Base-by-base conservation (phyloP, 2,797 vertebrate genomes). In the Catharus ustulatus region DNA sequence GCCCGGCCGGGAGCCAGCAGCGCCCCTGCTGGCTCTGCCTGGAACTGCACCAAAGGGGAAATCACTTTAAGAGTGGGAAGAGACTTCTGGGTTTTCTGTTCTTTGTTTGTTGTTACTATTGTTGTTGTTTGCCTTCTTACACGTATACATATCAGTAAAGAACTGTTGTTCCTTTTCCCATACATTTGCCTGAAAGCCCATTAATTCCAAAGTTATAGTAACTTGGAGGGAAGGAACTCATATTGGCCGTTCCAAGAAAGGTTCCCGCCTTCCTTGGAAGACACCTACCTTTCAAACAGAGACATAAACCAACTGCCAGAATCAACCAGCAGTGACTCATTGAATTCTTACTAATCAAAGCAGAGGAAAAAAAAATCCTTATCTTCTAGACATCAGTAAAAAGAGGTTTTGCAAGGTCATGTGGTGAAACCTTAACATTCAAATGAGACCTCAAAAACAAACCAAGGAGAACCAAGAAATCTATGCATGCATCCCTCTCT, bases 261-360 rank as follows among this genome's bases (percentile, higher is more conserved):
- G 19, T 13, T 54, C 19, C 34, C 0, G 0, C 16, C 59, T 55
- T 83, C 59, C 11, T 48, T 17, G 16, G 80, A 24, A 21, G 30
- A 64, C 24, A 24, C 16, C 16, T 11, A 1, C 34, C 36, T 34
- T 57, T 84, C 26, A 42, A n/a, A 62, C 7, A 22, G 62, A 48
- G 59, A 30, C 13, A 94, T 48, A 95, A 96, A 96, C 24, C 29
- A 93, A 68, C 40, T 36, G 43, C 29, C 43, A 59, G 69, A 89
- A 71, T 21, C 63, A 72, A 57, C 30, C 38, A 74, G 81, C 52
- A 80, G 21, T 22, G 87, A 72, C 36, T 87, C n/a, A 59, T 55
- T 86, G 59, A 93, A 54, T 29, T n/a, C 57, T 80, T 93, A 58
- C 79, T 89, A 96, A 90, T 84, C 73, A 74, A 87, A 82, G 17